Evolutionary conservation across 2,797 vertebrate genomes (phyloP), one percentile per base, ranked within the genome.

Genomic region (Adrianichthys oophorus): DNA sequence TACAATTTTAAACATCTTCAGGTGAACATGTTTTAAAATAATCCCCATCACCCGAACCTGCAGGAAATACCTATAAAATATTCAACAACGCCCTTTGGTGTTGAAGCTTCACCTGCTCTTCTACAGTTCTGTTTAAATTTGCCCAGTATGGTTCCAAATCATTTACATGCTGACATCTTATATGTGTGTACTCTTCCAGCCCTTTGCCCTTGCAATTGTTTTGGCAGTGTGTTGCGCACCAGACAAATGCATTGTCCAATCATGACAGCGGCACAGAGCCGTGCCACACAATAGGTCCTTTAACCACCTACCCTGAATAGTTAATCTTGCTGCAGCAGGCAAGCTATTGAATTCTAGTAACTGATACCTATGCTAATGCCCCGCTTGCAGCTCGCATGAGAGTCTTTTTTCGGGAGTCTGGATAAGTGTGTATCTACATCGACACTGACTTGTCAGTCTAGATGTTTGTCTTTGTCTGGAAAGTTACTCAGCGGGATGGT

Each of bases 271-370:
- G 85, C 81, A 85, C 78, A 86, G 76, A 75, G 65, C 74, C 63
- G 45, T 90, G 89, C 77, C 88, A 92, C 84, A 92, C 87, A 92
- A 93, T 92, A 88, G 87, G 77, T 65, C 80, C 87, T 91, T 89
- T 87, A 90, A 89, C 90, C 88, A 92, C 89, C 90, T 92, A 89
- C 84, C 80, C 77, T 90, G 85, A 90, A 92, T 92, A 90, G 89
- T 90, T 92, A 89, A 92, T 91, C 83, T 89, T 74, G 83, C 86
- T 79, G 84, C 86, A 88, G 85, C 89, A 88, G 87, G 84, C 83
- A 16, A 68, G 90, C 88, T 90, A 92, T 92, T 92, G 88, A 92
- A 89, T 89, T 90, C 85, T 83, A 78, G 90, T 83, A 93, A 91
- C 72, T 23, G 84, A 93, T 90, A 92, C 84, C 82, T 76, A 81